Evolutionary conservation across 2,888 invertebrate species (phyloP), one percentile per base, ranked within the genome.

Genomic region (Cheilosia soror): DNA sequence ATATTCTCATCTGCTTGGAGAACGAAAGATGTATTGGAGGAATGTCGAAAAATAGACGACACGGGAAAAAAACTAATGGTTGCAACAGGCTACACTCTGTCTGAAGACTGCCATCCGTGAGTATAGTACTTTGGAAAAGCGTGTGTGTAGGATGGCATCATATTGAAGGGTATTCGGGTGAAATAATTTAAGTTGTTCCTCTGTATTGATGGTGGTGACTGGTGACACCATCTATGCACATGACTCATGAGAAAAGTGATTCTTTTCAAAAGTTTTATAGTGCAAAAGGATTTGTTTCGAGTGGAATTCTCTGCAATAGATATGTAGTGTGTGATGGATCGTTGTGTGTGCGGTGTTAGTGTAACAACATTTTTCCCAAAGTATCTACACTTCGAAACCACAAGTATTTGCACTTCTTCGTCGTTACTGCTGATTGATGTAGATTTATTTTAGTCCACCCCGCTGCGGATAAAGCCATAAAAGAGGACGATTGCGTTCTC

Each of bases 141-240:
- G 25, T 6, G 15, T 15, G 15, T 15, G 44, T 47, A 4, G 20
- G 25, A 40, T 40, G 27, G 40, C 27, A 29, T 44, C 29, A 29
- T n/a, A 11, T 11, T 44, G 15, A 31, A 44, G 44, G 25, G 25
- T 31, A 63, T 73, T 63, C n/a, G 44, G 44, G 53, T 65, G 57
- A 75, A 75, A 65, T 33, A 47, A 75, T 65, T 65, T 62, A 62
- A 44, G 62, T 44, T 47, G 6, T 65, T 65, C 25, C 20, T 11
- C 37, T 9, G 11, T 33, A 33, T 33, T 33, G 33, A 9, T 5
- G 20, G 6, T 6, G 3, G 25, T 5, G 58, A 42, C 42, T 42
- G n/a, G 7, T n/a, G 9, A 9, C 5, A 11, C 4, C 13, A 42
- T 42, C n/a, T 5, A 9, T 4, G 13, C 6, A 27, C 1, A 13